These are phyloP conservation scores for Pachycephus smyrnensis DNA, from an alignment of 2,888 invertebrate genomes.

Conservation along the genomic window DNA sequence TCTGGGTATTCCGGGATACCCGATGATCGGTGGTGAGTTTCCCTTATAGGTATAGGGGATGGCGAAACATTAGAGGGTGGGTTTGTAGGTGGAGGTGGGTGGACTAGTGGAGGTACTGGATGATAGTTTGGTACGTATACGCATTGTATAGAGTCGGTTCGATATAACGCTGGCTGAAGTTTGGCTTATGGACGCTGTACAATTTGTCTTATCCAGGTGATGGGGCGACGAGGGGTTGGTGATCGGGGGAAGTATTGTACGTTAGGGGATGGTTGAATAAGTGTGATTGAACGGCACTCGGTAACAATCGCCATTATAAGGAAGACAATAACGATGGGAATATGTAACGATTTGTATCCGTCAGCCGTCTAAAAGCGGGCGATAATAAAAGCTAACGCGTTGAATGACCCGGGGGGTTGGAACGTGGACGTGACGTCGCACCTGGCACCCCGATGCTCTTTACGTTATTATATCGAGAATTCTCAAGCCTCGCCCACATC, in stretches of 20 bases:
- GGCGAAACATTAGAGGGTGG: neutral
- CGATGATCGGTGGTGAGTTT: too few species aligned
- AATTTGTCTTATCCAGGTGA: slow-evolving; percentile 16
- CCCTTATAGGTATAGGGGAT: neutral
- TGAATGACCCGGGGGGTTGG: slow-evolving; percentile 16
- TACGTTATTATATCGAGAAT: slow-evolving; percentile 7
- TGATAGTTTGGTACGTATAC: too few species aligned
- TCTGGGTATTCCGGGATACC: slow-evolving; percentile 9
- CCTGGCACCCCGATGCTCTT: slow-evolving; percentile 21
- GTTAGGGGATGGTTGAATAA: neutral
- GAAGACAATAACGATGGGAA: slow-evolving; percentile 22
- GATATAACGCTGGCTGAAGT: neutral
- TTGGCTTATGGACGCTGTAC: slow-evolving; percentile 11
- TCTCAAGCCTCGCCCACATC: neutral
- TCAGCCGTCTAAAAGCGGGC: slow-evolving; percentile 24
- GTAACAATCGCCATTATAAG: slow-evolving; percentile 24
- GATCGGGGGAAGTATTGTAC: slow-evolving; percentile 13
- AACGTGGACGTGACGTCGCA: slow-evolving; percentile 21
- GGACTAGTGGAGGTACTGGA: too few species aligned
- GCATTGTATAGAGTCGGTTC: too few species aligned
- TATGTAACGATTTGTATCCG: slow-evolving; percentile 26
- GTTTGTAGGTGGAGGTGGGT: too few species aligned
- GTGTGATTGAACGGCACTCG: slow-evolving; percentile 16
- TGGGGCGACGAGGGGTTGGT: neutral
- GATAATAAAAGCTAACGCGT: slow-evolving; percentile 25